Evolutionary conservation across 2,113 vertebrate species (phyloP).

Genomic region (Petroica traversi): DNA sequence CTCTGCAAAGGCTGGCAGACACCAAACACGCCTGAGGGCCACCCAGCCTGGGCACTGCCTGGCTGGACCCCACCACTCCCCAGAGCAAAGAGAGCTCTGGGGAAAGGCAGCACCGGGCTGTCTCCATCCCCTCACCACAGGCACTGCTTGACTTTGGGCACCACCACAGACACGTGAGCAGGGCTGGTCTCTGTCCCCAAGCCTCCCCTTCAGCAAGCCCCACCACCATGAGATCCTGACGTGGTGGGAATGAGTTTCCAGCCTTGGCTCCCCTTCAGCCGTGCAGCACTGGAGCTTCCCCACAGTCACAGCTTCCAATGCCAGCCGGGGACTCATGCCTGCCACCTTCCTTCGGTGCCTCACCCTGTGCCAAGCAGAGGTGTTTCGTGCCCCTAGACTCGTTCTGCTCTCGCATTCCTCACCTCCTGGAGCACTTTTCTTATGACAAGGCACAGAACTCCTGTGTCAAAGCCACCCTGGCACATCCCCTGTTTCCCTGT

Average conservation of each 20-base stretch:
- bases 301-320: background rate
- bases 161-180: accelerated
- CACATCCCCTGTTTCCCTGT: background rate
- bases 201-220: background rate
- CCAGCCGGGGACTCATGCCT: background rate
- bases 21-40: background rate
- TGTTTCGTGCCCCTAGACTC: accelerated
- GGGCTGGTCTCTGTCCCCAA: background rate
- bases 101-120: accelerated
- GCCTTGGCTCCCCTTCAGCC: background rate
- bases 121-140: background rate
- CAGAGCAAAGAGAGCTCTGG: background rate
- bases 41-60: background rate
- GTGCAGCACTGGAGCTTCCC: background rate
- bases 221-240: background rate
- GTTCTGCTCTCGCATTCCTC: background rate
- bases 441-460: background rate
- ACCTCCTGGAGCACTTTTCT: background rate
- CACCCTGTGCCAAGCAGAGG: accelerated
- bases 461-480: background rate
- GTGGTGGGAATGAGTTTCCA: background rate
- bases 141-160: background rate
- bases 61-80: background rate
- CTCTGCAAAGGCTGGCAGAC: background rate
- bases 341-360: background rate